Base-by-base conservation (phyloP, 1,140 invertebrate genomes). In the Lamellibrachia luymesi region DNA sequence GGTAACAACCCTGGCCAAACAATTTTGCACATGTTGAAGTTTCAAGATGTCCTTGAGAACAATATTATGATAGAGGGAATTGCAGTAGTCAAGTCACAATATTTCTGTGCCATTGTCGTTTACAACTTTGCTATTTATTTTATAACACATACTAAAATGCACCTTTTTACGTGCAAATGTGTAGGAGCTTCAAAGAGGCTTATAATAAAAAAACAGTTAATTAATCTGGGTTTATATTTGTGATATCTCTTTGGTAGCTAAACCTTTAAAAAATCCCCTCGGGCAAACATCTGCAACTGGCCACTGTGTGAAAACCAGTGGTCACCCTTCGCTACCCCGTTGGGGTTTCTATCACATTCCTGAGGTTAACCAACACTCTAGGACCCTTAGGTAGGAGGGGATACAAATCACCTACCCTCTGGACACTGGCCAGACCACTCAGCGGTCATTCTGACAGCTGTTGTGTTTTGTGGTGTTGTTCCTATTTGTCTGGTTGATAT, bases 301-400 rank as follows among this genome's bases (percentile, higher is more conserved):
- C 52, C 52, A 56, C 52, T 56, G 6, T 13, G 13, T 56, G 52
- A 56, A 56, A 13, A 56, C 64, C 64, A 80, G 64, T 4, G 64
- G 1, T 80, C 64, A 80, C 64, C 64, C 64, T 80, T 38, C 0
- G 64, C 64, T 17, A 80, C 64, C 64, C 64, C 4, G 8, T 10
- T 80, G 64, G 64, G 64, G 64, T 80, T 80, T 80, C 64, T 80
- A 80, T 80, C 64, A 80, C 64, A 80, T 80, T 80, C 64, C 64
- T 80, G 64, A 80, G 64, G 64, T 80, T 80, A 80, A 80, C 64
- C 64, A 22, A 80, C 64, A 80, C 64, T 80, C 64, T 17, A 22
- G 64, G 64, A 38, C 64, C 64, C 64, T 80, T 38, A 80, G 25
- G 2, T 17, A 22, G 64, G 8, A 80, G 13, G 25, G 64, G 64